phyloP scores from a whole-genome alignment of 2,888 invertebrate genomes.

The Antheraea assamensis region DNA sequence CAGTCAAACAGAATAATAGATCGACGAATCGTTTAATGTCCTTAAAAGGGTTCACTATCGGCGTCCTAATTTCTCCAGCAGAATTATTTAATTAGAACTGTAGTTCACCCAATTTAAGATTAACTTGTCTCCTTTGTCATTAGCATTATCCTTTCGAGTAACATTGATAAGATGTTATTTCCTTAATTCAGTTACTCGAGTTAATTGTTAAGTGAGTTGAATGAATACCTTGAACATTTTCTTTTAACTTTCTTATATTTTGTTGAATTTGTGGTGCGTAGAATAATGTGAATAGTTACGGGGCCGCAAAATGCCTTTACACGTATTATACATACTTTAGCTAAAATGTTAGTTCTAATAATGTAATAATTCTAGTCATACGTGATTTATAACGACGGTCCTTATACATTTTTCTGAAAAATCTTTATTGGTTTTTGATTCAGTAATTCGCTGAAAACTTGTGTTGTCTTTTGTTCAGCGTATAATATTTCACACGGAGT shows the following conservation, averaged over 20 bases:
- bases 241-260: neutral
- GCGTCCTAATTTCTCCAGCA: conserved; percentile 52
- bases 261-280: no score
- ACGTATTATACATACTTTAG: no score
- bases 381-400: no score
- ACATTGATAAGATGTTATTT: conserved; percentile 45
- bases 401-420: no score
- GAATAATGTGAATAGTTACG: no score
- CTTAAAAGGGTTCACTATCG: conserved; percentile 48
- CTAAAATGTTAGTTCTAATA: no score
- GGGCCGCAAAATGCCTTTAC: no score
- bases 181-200: conserved; percentile 30
- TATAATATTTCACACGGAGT: no score
- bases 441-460: no score
- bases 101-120: conserved; percentile 57
- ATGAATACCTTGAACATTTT: neutral
- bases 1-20: conserved; percentile 34
- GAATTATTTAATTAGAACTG: conserved; percentile 73
- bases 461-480: no score
- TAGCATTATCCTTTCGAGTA: conserved; percentile 51
- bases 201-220: conserved; percentile 11
- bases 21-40: conserved; percentile 52
- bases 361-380: no score
- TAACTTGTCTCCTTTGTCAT: conserved; percentile 61
- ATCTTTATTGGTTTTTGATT: no score